These are phyloP conservation scores for Drosophila orena DNA, from an alignment of 1,140 invertebrate species.

Conservation along the genomic window DNA sequence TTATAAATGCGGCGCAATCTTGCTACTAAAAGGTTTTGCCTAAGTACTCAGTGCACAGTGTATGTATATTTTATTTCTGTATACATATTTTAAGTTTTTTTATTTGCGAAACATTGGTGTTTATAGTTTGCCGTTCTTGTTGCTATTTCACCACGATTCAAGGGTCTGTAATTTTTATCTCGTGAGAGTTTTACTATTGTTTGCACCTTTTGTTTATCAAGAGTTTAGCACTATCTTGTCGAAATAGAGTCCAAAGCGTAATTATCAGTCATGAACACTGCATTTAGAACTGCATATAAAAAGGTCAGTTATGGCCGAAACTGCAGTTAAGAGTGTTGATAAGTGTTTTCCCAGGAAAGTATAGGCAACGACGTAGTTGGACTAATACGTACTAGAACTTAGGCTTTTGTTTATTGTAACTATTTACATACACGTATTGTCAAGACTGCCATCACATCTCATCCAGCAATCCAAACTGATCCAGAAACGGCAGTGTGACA, in stretches of 20 bases:
- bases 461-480: slow-evolving; percentile 70
- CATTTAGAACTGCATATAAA: neutral
- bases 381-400: neutral
- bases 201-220: neutral
- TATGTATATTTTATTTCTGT: neutral
- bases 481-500: slow-evolving; percentile 48
- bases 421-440: neutral
- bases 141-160: slow-evolving; percentile 12
- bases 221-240: neutral
- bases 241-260: neutral
- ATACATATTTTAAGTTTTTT: too few species aligned
- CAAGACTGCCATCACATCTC: slow-evolving; percentile 37
- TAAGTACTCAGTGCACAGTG: neutral
- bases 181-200: slow-evolving; percentile 7
- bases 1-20: neutral
- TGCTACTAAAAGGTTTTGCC: neutral
- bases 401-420: slow-evolving; percentile 6
- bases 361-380: neutral
- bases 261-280: slow-evolving; percentile 19
- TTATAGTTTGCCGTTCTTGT: neutral
- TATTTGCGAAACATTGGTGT: neutral
- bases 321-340: neutral
- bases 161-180: slow-evolving; percentile 14
- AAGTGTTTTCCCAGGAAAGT: neutral
- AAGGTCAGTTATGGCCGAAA: slow-evolving; percentile 29